A percentile compares a stretch with the other conserved stretches of the same genome.
These are phyloP conservation scores for Phenacoccus solenopsis DNA, from an alignment of 1,140 invertebrate species.

Conservation along the genomic window DNA sequence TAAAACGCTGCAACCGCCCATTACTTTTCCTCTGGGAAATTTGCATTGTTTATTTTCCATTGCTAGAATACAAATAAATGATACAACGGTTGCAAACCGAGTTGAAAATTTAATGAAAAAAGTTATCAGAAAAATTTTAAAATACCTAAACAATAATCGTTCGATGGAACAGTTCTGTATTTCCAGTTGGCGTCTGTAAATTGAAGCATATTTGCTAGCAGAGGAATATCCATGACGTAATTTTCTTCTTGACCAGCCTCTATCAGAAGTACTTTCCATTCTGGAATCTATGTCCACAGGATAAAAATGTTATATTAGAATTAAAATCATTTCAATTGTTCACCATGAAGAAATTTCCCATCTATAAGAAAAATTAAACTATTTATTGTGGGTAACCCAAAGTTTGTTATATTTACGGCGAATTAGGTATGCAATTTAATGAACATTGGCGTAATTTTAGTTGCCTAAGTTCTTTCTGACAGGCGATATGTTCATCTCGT, in stretches of 20 bases:
- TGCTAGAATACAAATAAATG: slow-evolving; percentile 20
- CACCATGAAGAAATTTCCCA: too few relatives aligned
- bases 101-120: neutral
- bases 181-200: slow-evolving; percentile 42
- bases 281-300: slow-evolving; percentile 34
- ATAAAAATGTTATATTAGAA: neutral
- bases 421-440: neutral
- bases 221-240: slow-evolving; percentile 52
- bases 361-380: too few relatives aligned
- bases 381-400: too few relatives aligned
- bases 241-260: slow-evolving; percentile 42
- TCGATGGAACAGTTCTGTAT: slow-evolving; percentile 43
- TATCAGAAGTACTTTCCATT: slow-evolving; percentile 42
- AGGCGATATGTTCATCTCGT: too few relatives aligned
- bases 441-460: neutral
- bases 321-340: too few relatives aligned
- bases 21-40: slow-evolving; percentile 26
- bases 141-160: slow-evolving; percentile 37
- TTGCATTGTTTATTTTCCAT: slow-evolving; percentile 25
- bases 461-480: neutral
- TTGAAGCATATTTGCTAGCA: slow-evolving; percentile 48
- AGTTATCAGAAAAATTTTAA: neutral
- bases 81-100: neutral
- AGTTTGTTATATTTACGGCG: neutral
- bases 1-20: slow-evolving; percentile 27